Evolutionary conservation across 2,113 vertebrate species (phyloP).

Genomic region (Pangasianodon hypophthalmus): DNA sequence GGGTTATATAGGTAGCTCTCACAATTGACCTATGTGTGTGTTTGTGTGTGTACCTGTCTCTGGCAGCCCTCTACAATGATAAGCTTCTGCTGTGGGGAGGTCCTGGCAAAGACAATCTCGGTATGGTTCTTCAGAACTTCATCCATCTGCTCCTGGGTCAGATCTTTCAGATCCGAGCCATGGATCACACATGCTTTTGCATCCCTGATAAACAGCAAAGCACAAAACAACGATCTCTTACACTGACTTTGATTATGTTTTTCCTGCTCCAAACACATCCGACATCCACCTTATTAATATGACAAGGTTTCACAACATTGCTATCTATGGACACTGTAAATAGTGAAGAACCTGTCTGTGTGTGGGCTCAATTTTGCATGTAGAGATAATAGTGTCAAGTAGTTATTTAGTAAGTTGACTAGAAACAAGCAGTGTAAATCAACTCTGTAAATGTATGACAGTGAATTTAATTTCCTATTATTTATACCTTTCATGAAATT

Average conservation of each 20-base stretch:
- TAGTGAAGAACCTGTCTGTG: no score
- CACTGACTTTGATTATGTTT: no score
- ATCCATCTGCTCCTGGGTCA: conserved; percentile 80
- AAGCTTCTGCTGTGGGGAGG: conserved; percentile 89
- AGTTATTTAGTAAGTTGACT: no score
- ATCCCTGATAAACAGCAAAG: conserved; percentile 67
- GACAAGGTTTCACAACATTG: not conserved
- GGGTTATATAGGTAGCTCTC: not conserved
- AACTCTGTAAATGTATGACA: no score
- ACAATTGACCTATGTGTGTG: not conserved
- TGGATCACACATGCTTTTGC: conserved; percentile 85
- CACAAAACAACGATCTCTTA: not conserved
- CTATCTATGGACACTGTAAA: not conserved
- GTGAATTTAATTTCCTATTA: no score
- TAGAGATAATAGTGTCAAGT: no score
- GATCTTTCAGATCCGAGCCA: conserved; percentile 84
- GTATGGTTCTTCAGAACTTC: conserved; percentile 87
- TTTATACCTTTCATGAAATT: no score
- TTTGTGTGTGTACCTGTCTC: conserved; percentile 64
- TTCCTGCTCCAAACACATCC: not conserved
- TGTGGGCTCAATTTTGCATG: no score
- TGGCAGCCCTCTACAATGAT: conserved; percentile 83
- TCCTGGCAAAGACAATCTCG: conserved; percentile 85
- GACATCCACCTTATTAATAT: not conserved
- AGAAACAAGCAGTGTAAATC: no score